Conservation (phyloP, 2,797 vertebrate genomes). For the Hephaestus fuliginosus region DNA sequence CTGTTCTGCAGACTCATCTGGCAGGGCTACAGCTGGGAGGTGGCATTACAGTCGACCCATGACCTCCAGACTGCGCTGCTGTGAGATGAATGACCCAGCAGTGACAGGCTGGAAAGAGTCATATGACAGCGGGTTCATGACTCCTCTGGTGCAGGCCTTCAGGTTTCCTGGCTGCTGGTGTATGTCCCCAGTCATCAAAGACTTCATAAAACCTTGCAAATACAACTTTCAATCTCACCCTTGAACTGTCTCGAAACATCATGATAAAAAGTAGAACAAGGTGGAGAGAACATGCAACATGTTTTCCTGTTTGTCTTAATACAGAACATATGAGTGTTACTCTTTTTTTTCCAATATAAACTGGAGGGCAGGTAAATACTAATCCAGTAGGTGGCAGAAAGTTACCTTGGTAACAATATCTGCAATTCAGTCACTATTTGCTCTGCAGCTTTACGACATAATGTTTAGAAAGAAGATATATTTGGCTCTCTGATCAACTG, state of each 20-base stretch:
- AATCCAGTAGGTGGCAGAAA: conserved; percentile 81
- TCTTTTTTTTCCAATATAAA: conserved; percentile 1
- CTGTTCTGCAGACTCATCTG: conserved; percentile 1
- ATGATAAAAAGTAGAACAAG: neutral
- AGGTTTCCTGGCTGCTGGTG: conserved; percentile 44
- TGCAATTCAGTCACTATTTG: conserved; percentile 34
- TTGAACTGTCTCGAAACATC: neutral
- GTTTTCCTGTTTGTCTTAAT: neutral
- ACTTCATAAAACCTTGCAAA: conserved; percentile 27
- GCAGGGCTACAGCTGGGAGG: conserved; percentile 12
- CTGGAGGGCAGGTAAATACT: conserved; percentile 51
- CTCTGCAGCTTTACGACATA: neutral
- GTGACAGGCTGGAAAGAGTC: conserved; percentile 30
- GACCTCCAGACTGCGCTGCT: conserved; percentile 17
- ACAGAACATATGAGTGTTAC: neutral
- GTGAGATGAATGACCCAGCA: conserved; percentile 5
- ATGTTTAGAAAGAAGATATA: neutral
- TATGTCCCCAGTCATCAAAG: conserved; percentile 10
- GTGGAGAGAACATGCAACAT: neutral
- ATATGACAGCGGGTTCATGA: conserved; percentile 37
- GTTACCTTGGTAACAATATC: conserved; percentile 61
- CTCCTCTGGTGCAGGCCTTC: conserved; percentile 8
- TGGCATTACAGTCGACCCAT: neutral
- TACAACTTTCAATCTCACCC: neutral
- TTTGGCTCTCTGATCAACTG: neutral